Conservation (phyloP, 53 echinoderm and acorn worm genomes). For the Holothuria leucospilota region DNA sequence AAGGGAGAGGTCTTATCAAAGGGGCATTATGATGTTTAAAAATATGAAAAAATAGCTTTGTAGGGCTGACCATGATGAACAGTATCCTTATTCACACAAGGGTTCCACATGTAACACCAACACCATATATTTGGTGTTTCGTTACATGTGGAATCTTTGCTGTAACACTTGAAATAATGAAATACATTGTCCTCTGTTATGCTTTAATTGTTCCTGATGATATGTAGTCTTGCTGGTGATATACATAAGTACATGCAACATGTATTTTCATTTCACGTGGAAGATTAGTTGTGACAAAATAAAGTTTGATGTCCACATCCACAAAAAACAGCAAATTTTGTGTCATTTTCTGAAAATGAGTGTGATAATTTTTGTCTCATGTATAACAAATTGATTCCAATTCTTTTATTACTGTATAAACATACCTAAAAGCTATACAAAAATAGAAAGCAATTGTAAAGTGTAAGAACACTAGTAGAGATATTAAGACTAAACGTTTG, state of each 20-base stretch:
- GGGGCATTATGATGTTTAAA: background rate
- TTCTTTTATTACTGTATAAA: background rate
- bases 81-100: background rate
- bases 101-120: conserved; percentile 31
- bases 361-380: background rate
- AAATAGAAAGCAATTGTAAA: conserved; percentile 9
- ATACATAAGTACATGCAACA: background rate
- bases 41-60: background rate
- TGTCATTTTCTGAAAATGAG: background rate
- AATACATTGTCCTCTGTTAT: background rate
- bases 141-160: conserved; percentile 29
- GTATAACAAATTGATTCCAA: conserved; percentile 4
- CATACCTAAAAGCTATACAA: conserved; percentile 10
- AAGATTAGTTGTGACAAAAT: background rate
- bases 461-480: background rate
- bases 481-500: background rate
- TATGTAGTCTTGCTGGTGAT: background rate
- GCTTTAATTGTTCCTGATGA: background rate
- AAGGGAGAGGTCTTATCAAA: background rate
- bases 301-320: conserved; percentile 22
- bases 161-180: background rate
- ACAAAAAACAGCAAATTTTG: background rate
- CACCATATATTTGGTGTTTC: conserved; percentile 27
- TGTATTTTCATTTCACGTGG: background rate
- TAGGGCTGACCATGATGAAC: background rate